Conservation (phyloP, 2,113 vertebrate genomes). For the Urocolius indicus region DNA sequence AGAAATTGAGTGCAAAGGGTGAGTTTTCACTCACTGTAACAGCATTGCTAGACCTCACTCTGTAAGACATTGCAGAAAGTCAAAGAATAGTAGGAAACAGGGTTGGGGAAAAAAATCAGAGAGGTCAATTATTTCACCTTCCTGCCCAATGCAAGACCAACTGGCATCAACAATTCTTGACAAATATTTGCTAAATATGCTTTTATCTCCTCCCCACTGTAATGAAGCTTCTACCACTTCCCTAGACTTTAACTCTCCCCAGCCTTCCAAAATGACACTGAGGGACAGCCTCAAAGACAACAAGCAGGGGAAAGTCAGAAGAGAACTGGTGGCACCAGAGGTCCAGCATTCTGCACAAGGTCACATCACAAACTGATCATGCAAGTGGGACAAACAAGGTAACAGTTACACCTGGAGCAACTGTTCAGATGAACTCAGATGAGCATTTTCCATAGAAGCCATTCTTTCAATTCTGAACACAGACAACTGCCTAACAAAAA, state of each 20-base stretch:
- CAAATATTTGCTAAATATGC: slow-evolving; percentile 11
- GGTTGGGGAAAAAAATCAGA: slow-evolving; percentile 35
- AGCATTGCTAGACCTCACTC: neutral
- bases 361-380: neutral
- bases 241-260: neutral
- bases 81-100: slow-evolving; percentile 62
- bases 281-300: neutral
- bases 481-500: neutral
- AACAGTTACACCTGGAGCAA: neutral
- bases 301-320: neutral
- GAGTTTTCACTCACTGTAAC: neutral
- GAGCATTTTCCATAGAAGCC: neutral
- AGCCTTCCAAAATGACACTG: neutral
- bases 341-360: neutral
- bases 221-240: neutral
- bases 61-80: neutral
- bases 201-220: neutral
- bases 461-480: neutral
- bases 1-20: neutral
- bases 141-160: slow-evolving; percentile 37
- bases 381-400: neutral
- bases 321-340: rapidly evolving
- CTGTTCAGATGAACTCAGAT: neutral
- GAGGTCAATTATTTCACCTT: slow-evolving; percentile 70
- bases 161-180: slow-evolving; percentile 31